Evolutionary conservation across 2,888 invertebrate genomes (phyloP).

Genomic region (Synergus umbraculus): DNA sequence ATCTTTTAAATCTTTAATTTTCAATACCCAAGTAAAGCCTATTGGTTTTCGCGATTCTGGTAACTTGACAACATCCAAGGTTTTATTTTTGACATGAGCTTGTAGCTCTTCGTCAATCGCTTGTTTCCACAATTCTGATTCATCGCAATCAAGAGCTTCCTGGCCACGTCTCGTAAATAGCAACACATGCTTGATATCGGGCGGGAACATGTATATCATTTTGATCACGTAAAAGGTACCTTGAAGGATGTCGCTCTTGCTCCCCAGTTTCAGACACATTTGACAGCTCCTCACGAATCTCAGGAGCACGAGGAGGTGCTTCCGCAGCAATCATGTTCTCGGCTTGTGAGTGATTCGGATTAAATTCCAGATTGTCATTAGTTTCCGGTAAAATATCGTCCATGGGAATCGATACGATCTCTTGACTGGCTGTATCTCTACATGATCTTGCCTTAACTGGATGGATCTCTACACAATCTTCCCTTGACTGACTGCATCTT

Average conservation of each 20-base stretch:
- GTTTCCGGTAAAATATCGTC: not conserved
- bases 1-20: slow-evolving; percentile 8
- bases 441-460: no score
- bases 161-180: not conserved
- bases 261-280: slow-evolving; percentile 23
- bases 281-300: slow-evolving; percentile 49
- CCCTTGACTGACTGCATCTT: no score
- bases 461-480: no score
- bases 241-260: no score
- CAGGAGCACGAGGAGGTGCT: not conserved
- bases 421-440: no score
- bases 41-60: slow-evolving; percentile 34
- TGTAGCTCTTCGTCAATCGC: no score
- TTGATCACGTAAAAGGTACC: no score
- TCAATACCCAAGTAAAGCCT: slow-evolving; percentile 40
- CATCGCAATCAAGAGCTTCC: slow-evolving; percentile 21
- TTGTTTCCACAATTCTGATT: slow-evolving; percentile 12
- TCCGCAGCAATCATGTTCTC: no score
- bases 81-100: slow-evolving; percentile 29
- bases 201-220: no score
- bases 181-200: slow-evolving; percentile 11
- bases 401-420: not conserved
- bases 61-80: slow-evolving; percentile 22
- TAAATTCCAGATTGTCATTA: not conserved
- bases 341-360: no score